phyloP scores from a whole-genome alignment of 2,113 vertebrate species.

The Zootoca vivipara region DNA sequence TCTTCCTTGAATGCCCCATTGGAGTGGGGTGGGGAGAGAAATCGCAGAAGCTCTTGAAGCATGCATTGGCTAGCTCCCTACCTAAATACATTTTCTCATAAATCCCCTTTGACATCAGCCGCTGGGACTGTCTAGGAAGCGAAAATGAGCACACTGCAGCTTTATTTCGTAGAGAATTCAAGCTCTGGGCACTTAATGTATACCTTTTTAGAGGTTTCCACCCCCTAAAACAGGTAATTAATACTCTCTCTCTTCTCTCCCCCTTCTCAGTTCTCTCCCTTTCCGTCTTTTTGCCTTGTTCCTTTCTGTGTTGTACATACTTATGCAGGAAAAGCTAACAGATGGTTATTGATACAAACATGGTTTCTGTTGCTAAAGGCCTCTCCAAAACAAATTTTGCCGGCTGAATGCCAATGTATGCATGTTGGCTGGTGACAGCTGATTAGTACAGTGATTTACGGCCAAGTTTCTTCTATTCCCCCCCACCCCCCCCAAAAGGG shows the following conservation, averaged over 20 bases:
- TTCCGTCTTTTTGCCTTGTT: constrained; percentile 49
- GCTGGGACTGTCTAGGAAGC: background rate
- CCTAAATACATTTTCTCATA: background rate
- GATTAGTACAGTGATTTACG: constrained; percentile 77
- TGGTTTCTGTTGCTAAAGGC: constrained; percentile 69
- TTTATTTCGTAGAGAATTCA: background rate
- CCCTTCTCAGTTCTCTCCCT: constrained; percentile 6
- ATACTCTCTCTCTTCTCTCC: background rate
- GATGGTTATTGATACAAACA: constrained; percentile 74
- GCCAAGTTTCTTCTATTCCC: constrained; percentile 51
- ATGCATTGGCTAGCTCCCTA: background rate
- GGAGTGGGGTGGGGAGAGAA: background rate
- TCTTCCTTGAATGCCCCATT: background rate
- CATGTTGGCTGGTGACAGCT: constrained; percentile 79
- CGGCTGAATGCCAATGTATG: constrained; percentile 81
- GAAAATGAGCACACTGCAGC: background rate
- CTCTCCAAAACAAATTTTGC: constrained; percentile 67
- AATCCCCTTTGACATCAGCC: background rate
- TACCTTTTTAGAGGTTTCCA: background rate
- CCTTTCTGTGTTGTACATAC: constrained; percentile 62
- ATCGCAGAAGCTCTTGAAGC: background rate
- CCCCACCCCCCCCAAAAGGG: background rate
- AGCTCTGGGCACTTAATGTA: background rate
- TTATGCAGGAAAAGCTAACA: constrained; percentile 62
- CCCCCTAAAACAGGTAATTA: background rate